phyloP scores from a whole-genome alignment of 1,140 invertebrate genomes.

The Hypsibius dujardini region DNA sequence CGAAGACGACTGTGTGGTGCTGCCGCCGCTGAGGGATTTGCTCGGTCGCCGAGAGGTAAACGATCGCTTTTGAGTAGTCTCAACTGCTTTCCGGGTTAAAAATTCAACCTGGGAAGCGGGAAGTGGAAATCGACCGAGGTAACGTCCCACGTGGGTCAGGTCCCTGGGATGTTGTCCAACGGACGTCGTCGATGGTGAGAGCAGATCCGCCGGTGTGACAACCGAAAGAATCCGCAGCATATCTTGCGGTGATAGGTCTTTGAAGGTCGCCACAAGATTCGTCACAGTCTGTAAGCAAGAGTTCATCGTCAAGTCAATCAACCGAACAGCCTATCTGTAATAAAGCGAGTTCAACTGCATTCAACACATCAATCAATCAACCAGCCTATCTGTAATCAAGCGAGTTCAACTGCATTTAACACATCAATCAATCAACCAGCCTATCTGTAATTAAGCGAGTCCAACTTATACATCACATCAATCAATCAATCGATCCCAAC shows the following conservation, averaged over 20 bases:
- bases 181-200: background rate
- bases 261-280: background rate
- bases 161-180: background rate
- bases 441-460: too few species aligned
- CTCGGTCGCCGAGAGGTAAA: background rate
- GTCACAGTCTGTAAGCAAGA: background rate
- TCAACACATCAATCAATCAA: too few species aligned
- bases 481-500: too few species aligned
- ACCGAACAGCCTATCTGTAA: background rate
- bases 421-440: too few species aligned
- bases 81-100: background rate
- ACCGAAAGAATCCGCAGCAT: background rate
- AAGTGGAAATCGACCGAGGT: background rate
- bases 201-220: background rate
- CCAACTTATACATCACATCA: too few species aligned
- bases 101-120: background rate
- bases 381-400: too few species aligned
- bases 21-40: background rate
- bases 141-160: background rate
- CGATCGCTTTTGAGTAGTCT: background rate
- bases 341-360: too few species aligned
- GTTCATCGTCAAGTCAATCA: background rate
- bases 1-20: background rate
- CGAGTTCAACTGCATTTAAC: too few species aligned
- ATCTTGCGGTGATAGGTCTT: conserved; percentile 1